Conservation (phyloP, 2,888 invertebrate genomes). For the Dione juno region DNA sequence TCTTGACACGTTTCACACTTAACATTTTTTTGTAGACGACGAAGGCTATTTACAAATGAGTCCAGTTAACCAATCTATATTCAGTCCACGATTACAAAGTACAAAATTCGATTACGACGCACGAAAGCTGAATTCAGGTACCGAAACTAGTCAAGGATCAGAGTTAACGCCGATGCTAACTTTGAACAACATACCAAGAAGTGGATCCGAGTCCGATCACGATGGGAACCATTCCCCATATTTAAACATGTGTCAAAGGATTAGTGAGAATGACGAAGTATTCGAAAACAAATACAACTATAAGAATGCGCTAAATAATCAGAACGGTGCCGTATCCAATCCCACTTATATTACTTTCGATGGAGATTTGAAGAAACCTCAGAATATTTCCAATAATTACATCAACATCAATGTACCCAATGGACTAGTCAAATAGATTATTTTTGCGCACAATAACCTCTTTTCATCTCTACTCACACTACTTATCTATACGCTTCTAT, state of each 20-base stretch:
- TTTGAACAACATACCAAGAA: conserved; percentile 68
- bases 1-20: background rate
- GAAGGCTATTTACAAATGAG: conserved; percentile 86
- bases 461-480: conserved; percentile 38
- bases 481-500: conserved; percentile 32
- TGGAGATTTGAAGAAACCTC: conserved; percentile 67
- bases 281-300: conserved; percentile 67
- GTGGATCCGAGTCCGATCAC: conserved; percentile 71
- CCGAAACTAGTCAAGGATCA: conserved; percentile 59
- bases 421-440: conserved; percentile 77
- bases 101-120: conserved; percentile 82
- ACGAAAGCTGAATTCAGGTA: conserved; percentile 61
- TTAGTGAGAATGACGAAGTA: conserved; percentile 73
- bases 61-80: conserved; percentile 74
- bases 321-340: conserved; percentile 66
- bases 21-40: conserved; percentile 62
- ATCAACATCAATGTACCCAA: conserved; percentile 65
- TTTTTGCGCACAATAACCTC: conserved; percentile 40
- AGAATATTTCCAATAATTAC: conserved; percentile 66
- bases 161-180: conserved; percentile 83
- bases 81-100: conserved; percentile 79
- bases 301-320: conserved; percentile 60
- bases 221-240: conserved; percentile 66
- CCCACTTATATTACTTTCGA: conserved; percentile 74
- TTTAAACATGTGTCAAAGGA: conserved; percentile 65